Base-by-base conservation (phyloP, 2,888 invertebrate species). In the Pherbina coryleti region DNA sequence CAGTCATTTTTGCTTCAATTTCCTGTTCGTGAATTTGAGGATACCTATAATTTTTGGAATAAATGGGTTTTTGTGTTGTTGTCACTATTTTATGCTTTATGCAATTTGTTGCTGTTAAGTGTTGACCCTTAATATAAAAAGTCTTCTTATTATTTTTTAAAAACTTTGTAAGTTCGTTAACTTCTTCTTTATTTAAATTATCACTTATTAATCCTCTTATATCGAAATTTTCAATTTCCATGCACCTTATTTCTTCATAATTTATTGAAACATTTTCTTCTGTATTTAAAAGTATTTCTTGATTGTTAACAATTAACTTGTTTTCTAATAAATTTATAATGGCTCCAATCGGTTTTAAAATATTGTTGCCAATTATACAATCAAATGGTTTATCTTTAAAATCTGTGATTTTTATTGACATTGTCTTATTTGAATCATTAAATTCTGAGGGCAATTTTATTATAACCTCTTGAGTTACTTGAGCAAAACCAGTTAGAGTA, bases 11-110 rank as follows among this genome's bases (percentile, higher is more conserved):
- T 14, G 8, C 70, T 19, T 73, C 8, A 9, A 79, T 57, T 49
- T 79, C 79, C 8, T 17, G 31, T 19, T 74, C 60, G 49, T 77
- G 75, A 5, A 79, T 51, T 4, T 77, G 62, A 19, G 70, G 75
- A 44, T 77, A 77, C 34, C 60, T 57, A 25, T 71, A 62, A 17
- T 31, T 37, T 28, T 76, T 76, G 5, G 51, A 34, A 37, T 66
- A 25, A n/a, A 73, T 66, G 17, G 77, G 72, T 19, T 22, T 66
- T 17, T 77, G 70, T 5, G 37, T 19, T 34, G 22, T 60, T n/a
- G 75, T 75, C 2, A 34, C 5, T 11, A 75, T 75, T 57, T 57
- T 44, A 25, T 67, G 69, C 22, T 60, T 55, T 25, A 60, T 49
- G 17, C 19, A 28, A 49, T 70, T 60, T 37, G 76, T 71, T 28